phyloP scores from a whole-genome alignment of 2,797 vertebrate species.

The Choloepus didactylus region DNA sequence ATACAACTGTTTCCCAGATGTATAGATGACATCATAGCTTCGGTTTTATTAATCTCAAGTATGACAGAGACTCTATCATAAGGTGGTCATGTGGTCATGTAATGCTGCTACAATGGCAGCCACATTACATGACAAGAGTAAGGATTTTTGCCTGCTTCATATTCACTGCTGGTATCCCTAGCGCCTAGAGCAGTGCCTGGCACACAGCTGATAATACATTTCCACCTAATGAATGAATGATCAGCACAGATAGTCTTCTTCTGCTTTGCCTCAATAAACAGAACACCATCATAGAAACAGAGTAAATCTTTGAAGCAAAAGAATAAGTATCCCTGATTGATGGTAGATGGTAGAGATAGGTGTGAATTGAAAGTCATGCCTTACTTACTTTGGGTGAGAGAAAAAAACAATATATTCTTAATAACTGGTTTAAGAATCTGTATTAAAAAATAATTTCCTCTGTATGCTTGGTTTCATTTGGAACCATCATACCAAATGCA shows the following conservation, averaged over 20 bases:
- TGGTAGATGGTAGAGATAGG: background rate
- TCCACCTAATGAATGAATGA: background rate
- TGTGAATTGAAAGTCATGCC: constrained; percentile 69
- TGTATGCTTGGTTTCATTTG: constrained; percentile 77
- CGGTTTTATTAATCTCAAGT: background rate
- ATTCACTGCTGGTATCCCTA: background rate
- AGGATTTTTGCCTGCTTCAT: background rate
- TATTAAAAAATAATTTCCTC: constrained; percentile 82
- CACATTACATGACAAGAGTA: no score
- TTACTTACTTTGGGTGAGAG: constrained; percentile 62
- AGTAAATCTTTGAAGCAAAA: constrained; percentile 49
- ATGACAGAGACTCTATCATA: background rate
- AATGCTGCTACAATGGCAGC: background rate
- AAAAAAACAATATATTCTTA: constrained; percentile 62
- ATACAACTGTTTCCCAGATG: background rate
- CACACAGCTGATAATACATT: background rate
- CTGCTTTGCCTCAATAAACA: background rate
- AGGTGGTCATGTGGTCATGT: no score
- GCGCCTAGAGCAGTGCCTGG: background rate
- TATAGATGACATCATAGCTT: background rate
- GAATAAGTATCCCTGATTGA: constrained; percentile 61
- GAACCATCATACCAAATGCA: constrained; percentile 74
- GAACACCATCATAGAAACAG: background rate
- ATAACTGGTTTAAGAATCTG: constrained; percentile 74
- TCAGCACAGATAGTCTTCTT: background rate